Base-by-base conservation (phyloP, 1,140 invertebrate species). In the Atopsyche davidsoni region DNA sequence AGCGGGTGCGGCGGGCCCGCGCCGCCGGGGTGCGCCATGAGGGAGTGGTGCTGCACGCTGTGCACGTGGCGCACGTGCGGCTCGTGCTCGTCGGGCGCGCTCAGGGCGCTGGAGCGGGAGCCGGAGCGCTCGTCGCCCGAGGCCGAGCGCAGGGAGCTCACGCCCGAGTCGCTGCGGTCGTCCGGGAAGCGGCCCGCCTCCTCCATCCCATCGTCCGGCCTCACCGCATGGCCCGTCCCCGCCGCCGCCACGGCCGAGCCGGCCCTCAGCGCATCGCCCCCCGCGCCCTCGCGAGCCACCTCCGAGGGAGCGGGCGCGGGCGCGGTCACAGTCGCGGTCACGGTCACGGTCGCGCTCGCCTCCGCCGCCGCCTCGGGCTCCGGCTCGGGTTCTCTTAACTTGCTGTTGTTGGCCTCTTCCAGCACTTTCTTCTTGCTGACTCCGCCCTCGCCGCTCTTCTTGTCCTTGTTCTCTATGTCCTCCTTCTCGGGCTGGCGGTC, bases 51-150 rank as follows among this genome's bases (percentile, higher is more conserved):
- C 35, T n/a, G 60, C 53, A 17, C 42, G 59, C 22, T 62, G 61
- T 6, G 60, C 59, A 59, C 53, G 19, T 58, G 53, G 19, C 66
- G 65, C 7, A 60, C 61, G 34, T 63, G 64, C 7, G 57, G 58
- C 17, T 63, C 64, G 14, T 68, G 70, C 46, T 77, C 73, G 63
- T 79, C 76, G 55, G 74, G 61, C 23, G 62, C 73, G 63, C 79
- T 81, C 31, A 82, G 68, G 21, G 80, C 80, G 56, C 79, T 81
- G 48, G 79, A 80, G 42, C 79, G 71, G 55, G 80, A 76, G 53
- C 80, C 80, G 50, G 78, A 80, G 42, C 82, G 75, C 65, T 86
- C 83, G 78, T 86, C 84, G 62, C 83, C 81, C 65, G 81, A 82
- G 65, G 67, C 74, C 32, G 72, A 76, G 28, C 79, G 73, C 58